Evolutionary conservation across 2,797 vertebrate genomes (phyloP), one percentile per base, ranked within the genome.

Genomic region (Cynopterus sphinx): DNA sequence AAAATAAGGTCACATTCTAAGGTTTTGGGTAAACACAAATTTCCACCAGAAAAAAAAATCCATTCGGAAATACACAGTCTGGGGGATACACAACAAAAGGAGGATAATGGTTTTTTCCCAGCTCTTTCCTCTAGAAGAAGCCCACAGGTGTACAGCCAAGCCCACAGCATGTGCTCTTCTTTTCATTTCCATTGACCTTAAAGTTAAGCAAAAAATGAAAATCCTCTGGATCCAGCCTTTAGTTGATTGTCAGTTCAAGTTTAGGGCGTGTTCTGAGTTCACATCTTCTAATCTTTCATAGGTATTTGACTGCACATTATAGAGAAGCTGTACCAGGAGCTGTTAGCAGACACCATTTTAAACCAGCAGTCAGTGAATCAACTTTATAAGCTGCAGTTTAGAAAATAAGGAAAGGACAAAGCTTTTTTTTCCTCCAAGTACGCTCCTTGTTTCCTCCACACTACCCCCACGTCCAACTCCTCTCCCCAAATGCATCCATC

Each of bases 401-500:
- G 57, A 94, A 77, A 96, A 70, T 28, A 87, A 84, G 36, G 9
- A 67, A 81, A 89, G 49, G 31, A 90, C 26, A 55, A 73, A 46
- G 51, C 22, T 41, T 46, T 59, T n/a, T 53, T 31, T 17, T 6
- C 2, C 26, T 70, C n/a, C 36, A 31, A 78, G 16, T 22, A 43
- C 26, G 74, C 12, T 41, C 33, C 9, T 87, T 43, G n/a, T 59
- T 86, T 53, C 41, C 24, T 77, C 6, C 36, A 19, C 5, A 28
- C 1, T 59, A 4, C 31, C 4, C 2, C 10, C 15, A 43, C 11
- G 79, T 26, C 95, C 53, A 97, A 70, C 61, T 51, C 96, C 77
- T 96, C 95, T 95, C 93, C 82, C 91, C 82, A 95, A 97, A 96
- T 96, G 94, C 97, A 84, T n/a, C 11, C 8, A 2, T 94, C 96